A percentile compares a stretch with the other conserved stretches of the same genome.
These are phyloP conservation scores for Toxonevra muliebris DNA, from an alignment of 2,888 invertebrate species.

Conservation along the genomic window DNA sequence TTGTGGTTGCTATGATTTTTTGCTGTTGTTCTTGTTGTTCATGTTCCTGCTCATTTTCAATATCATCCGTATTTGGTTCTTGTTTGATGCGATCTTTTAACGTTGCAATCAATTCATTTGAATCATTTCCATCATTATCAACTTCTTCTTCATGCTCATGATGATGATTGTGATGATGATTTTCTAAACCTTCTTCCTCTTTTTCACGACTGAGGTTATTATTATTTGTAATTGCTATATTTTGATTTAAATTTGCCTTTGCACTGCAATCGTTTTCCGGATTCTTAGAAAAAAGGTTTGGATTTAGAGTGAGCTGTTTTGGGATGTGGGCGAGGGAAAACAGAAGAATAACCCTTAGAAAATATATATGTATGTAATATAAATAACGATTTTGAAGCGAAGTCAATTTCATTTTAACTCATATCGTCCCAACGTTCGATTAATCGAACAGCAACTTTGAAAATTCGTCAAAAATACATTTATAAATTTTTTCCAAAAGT, in stretches of 20 bases:
- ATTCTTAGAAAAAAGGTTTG: constrained; percentile 55
- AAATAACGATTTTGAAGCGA: too few relatives aligned
- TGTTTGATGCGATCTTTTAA: constrained; percentile 29
- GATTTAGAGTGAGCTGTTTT: constrained; percentile 54
- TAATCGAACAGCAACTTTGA: too few relatives aligned
- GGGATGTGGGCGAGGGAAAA: too few relatives aligned
- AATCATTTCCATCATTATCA: constrained; percentile 1
- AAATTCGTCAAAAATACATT: too few relatives aligned
- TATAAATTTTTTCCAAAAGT: too few relatives aligned
- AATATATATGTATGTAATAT: too few relatives aligned
- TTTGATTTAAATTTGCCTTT: constrained; percentile 14
- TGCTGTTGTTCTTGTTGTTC: constrained; percentile 29
- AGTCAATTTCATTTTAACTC: too few relatives aligned
- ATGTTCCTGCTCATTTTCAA: constrained; percentile 2
- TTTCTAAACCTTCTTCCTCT: too few relatives aligned
- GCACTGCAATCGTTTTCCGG: constrained; percentile 18
- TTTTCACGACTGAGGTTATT: not conserved
- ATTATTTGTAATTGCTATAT: constrained; percentile 3
- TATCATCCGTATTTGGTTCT: constrained; percentile 27
- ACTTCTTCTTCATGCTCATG: not conserved
- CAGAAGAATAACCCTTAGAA: too few relatives aligned
- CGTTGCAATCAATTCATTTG: not conserved
- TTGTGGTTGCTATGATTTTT: constrained; percentile 27
- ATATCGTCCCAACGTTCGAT: too few relatives aligned
- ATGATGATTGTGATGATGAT: too few relatives aligned